Base-by-base conservation (phyloP, 2,888 invertebrate genomes). In the Monopis laevigella region DNA sequence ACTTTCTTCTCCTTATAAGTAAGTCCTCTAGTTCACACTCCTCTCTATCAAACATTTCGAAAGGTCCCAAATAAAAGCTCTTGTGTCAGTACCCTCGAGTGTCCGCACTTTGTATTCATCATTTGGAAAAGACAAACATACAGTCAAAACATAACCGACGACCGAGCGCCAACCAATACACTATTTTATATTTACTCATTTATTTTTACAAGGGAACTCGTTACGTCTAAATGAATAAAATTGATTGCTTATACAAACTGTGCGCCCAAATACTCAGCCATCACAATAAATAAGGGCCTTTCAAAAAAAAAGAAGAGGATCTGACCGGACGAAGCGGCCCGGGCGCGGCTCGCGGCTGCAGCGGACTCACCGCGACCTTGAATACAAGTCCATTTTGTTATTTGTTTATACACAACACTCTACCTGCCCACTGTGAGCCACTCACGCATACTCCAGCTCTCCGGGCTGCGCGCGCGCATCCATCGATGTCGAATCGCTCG, bases 191-290 rank as follows among this genome's bases (percentile, higher is more conserved):
- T 69, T 65, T 55, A 65, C 60, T 73, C 65, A 71, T 74, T 72
- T 73, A 72, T 77, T 77, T 74, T 60, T 73, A 67, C 58, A 63
- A 62, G 59, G 57, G 60, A 70, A 69, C 68, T 63, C 64, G 74
- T 62, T 68, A 58, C 66, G 65, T 72, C 74, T 75, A 75, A 78
- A 80, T 77, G 75, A 78, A 78, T 77, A 74, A 80, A 80, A 78
- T 80, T 80, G 80, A 80, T 80, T 78, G 77, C 77, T 75, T 77
- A 77, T 75, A 78, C 77, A 78, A 77, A 77, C 77, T 69, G 75
- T 70, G 73, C 71, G 69, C 77, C 74, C 78, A 77, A 78, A 78
- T 77, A 75, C 74, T 73, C 73, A 59, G 57, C 68, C 72, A 73
- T 71, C 73, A 73, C 70, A 72, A 75, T 78, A 75, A 78, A 77